Evolutionary conservation across 1,140 invertebrate genomes (phyloP).

Genomic region (Scaptomyza graminum): DNA sequence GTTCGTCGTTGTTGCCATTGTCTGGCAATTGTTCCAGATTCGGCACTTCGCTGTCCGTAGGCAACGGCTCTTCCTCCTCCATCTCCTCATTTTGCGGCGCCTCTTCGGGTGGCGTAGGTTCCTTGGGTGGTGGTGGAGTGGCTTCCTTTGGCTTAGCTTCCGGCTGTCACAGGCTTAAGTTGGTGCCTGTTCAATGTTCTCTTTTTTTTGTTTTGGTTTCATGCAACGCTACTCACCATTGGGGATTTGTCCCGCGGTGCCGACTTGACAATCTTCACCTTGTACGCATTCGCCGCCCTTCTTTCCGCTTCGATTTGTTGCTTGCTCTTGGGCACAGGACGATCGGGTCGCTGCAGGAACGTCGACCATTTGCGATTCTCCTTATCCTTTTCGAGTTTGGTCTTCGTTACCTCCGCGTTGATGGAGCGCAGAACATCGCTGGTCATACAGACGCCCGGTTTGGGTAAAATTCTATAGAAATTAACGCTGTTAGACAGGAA

Average conservation of each 20-base stretch:
- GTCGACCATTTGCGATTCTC: constrained; percentile 88
- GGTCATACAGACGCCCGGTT: constrained; percentile 86
- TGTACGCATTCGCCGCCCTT: constrained; percentile 83
- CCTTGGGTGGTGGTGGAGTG: constrained; percentile 42
- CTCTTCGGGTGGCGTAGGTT: constrained; percentile 34
- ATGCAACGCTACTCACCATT: constrained; percentile 60
- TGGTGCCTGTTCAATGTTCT: constrained; percentile 48
- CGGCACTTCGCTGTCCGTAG: constrained; percentile 76
- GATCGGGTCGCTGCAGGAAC: constrained; percentile 88
- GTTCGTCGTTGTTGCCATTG: constrained; percentile 28
- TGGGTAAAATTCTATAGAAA: constrained; percentile 88
- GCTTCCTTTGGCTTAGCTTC: constrained; percentile 64
- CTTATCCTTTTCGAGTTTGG: constrained; percentile 84
- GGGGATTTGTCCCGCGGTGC: constrained; percentile 79
- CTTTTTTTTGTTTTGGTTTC: constrained; percentile 14
- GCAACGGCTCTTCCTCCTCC: constrained; percentile 55
- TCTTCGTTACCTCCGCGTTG: constrained; percentile 85
- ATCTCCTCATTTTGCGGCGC: constrained; percentile 1
- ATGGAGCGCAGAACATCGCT: constrained; percentile 89
- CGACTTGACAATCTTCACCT: constrained; percentile 85
- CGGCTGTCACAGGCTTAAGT: constrained; percentile 59
- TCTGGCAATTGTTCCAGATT: constrained; percentile 74
- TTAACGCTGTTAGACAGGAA: constrained; percentile 85
- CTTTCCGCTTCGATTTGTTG: constrained; percentile 70
- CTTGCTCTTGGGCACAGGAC: constrained; percentile 86